phyloP scores from a whole-genome alignment of 2,888 invertebrate genomes.

The Ochlodes sylvanus region DNA sequence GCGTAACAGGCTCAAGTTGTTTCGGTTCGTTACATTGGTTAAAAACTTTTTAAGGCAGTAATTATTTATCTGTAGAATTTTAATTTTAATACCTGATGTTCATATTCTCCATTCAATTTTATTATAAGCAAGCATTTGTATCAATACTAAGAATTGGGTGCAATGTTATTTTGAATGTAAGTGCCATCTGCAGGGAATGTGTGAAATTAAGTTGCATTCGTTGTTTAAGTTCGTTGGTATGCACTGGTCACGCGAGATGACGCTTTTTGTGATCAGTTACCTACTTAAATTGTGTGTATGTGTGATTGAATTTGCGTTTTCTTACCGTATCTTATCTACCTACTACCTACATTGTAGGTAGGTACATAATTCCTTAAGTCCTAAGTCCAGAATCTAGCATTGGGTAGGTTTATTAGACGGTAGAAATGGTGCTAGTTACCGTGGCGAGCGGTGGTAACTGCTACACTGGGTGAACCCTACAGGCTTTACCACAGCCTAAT shows the following conservation, averaged over 20 bases:
- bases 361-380: no score
- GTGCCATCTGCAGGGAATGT: conserved; percentile 20
- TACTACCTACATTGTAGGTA: no score
- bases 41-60: conserved; percentile 43
- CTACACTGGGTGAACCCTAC: no score
- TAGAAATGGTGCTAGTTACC: no score
- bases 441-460: no score
- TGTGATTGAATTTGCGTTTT: no score
- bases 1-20: conserved; percentile 64
- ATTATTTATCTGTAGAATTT: conserved; percentile 26
- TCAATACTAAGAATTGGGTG: neutral
- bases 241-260: conserved; percentile 7
- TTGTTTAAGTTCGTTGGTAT: neutral
- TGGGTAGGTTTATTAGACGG: no score
- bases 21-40: conserved; percentile 72
- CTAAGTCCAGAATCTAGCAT: no score
- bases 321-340: no score
- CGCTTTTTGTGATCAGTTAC: conserved; percentile 15
- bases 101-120: neutral
- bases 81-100: conserved; percentile 13
- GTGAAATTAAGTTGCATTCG: neutral
- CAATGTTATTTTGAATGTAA: neutral
- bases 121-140: conserved; percentile 1
- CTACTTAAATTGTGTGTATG: no score
- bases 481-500: no score